Evolutionary conservation across 2,888 invertebrate species (phyloP), one percentile per base, ranked within the genome.

Genomic region (Clanis bilineata): DNA sequence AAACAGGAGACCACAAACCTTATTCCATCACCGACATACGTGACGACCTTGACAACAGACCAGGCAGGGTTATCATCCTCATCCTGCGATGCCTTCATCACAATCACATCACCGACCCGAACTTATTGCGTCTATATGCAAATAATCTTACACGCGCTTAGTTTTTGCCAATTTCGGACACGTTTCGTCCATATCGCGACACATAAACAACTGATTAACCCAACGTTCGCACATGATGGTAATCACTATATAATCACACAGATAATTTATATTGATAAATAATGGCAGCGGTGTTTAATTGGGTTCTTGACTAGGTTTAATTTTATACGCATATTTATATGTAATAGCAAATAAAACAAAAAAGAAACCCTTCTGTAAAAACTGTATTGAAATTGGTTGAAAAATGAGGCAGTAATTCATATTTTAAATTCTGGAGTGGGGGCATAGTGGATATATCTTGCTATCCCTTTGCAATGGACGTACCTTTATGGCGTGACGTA

Each of bases 171-270:
- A 32, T 51, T 51, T 10, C 28, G 51, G 59, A 56, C 55, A 61
- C 61, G 55, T 61, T 51, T 55, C 57, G 21, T 41, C 54, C 62
- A 22, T 58, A 18, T 56, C 62, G 68, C 73, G 73, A 70, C 72
- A 69, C 67, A 73, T 73, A 74, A 71, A 80, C 65, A 62, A 86
- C 86, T 87, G 82, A 82, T 82, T 76, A 75, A 61, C 56, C 12
- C 44, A 57, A 57, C 59, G 61, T 55, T 51, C 23, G 62, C 62
- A 51, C 57, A 59, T 64, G 64, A 66, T 63, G 39, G 63, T 73
- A 77, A 82, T 82, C 79, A 67, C 67, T 61, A 59, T 62, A 67
- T 80, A 76, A 79, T 79, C 74, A 62, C 60, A 59, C 57, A 74
- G 80, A 82, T 80, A 78, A 78, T 72, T 41, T 54, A 56, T 51